Conservation (phyloP, 2,888 invertebrate species). For the Ryuthela nishihirai region DNA sequence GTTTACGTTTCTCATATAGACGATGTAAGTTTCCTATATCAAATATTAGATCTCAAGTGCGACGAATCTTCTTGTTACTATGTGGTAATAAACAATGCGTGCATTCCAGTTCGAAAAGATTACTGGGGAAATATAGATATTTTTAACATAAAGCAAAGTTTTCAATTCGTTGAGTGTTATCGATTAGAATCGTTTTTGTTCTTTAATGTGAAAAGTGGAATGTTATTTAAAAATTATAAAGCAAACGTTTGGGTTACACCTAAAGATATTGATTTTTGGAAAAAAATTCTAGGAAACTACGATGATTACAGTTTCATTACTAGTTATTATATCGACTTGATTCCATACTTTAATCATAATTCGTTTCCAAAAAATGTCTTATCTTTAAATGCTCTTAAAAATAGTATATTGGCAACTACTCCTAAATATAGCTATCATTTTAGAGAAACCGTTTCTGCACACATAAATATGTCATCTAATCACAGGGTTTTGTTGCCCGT, state of each 20-base stretch:
- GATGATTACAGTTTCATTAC: conserved; percentile 8
- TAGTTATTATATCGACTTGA: conserved; percentile 11
- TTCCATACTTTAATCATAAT: conserved; percentile 13
- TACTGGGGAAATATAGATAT: conserved; percentile 1
- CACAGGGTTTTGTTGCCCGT: background rate
- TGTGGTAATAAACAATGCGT: conserved; percentile 11
- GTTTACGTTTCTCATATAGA: conserved; percentile 5
- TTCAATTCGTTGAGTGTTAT: conserved; percentile 12
- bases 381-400: conserved; percentile 14
- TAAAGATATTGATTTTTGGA: conserved; percentile 12
- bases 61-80: background rate
- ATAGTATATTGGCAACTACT: conserved; percentile 4
- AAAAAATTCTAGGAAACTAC: background rate
- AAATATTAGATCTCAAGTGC: background rate
- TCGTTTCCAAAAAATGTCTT: conserved; percentile 17
- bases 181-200: background rate
- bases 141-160: background rate
- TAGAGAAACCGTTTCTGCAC: conserved; percentile 9
- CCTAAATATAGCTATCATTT: conserved; percentile 11
- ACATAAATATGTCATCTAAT: background rate
- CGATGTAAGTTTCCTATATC: background rate
- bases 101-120: background rate
- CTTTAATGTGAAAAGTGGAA: conserved; percentile 8
- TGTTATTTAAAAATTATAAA: conserved; percentile 8
- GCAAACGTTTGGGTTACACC: conserved; percentile 12